These are phyloP conservation scores for Gasterosteus nipponicus DNA, from an alignment of 2,113 vertebrate species.

Conservation along the genomic window DNA sequence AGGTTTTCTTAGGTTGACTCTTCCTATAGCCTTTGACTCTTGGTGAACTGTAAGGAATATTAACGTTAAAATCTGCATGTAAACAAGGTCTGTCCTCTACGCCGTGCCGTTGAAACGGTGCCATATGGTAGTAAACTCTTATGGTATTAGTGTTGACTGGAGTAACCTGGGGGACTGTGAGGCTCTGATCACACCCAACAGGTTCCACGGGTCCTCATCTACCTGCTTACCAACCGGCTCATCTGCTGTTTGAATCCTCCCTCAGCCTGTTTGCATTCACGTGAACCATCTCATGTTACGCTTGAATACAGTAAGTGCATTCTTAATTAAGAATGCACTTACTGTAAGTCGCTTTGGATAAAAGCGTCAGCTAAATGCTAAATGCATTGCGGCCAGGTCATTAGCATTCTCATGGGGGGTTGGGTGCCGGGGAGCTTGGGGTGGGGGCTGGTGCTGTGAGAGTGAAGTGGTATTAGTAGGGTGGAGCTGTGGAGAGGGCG, in stretches of 20 bases:
- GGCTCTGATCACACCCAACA: slow-evolving; percentile 37
- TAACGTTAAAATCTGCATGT: not conserved
- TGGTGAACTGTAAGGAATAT: not conserved
- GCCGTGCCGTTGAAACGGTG: slow-evolving; percentile 25
- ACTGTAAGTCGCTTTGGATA: too few species aligned
- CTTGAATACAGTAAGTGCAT: slow-evolving; percentile 66
- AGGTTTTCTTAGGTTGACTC: not conserved
- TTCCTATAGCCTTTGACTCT: not conserved
- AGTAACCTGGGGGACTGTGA: slow-evolving; percentile 35
- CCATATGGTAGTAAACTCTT: slow-evolving; percentile 54
- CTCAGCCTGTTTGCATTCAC: slow-evolving; percentile 29
- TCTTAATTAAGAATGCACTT: too few species aligned
- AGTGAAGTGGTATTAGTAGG: slow-evolving; percentile 60
- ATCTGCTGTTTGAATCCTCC: not conserved
- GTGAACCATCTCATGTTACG: slow-evolving; percentile 37
- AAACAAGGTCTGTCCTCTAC: slow-evolving; percentile 3
- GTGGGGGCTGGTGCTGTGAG: slow-evolving; percentile 34
- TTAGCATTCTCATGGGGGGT: slow-evolving; percentile 76
- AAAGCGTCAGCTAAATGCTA: too few species aligned
- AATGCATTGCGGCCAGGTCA: slow-evolving; percentile 46
- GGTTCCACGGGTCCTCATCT: slow-evolving; percentile 11
- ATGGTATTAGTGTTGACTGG: slow-evolving; percentile 45
- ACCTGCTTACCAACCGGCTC: not conserved
- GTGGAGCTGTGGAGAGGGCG: slow-evolving; percentile 63
- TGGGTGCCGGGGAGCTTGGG: slow-evolving; percentile 12